A percentile compares a stretch with the other conserved stretches of the same genome.
These are phyloP conservation scores for Pocillopora verrucosa DNA, from an alignment of 64 coral and sea anemone species.

Conservation along the genomic window DNA sequence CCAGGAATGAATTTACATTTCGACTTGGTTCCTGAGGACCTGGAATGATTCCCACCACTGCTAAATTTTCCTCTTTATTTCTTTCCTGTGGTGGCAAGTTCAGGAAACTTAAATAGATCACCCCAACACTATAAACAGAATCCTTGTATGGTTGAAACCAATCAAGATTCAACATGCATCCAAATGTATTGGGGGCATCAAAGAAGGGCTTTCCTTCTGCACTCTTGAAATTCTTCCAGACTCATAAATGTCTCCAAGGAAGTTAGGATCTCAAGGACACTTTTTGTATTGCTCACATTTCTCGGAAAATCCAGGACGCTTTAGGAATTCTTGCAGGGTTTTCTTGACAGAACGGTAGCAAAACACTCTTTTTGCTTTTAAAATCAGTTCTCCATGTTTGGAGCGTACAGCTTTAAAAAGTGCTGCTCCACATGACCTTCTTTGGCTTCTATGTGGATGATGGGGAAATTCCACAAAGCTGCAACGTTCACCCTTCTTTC, in stretches of 20 bases:
- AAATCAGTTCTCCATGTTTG: not conserved
- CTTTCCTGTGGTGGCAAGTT: slow-evolving; percentile 26
- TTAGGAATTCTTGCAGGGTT: not conserved
- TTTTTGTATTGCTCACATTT: slow-evolving; percentile 23
- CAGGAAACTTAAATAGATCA: slow-evolving; percentile 17
- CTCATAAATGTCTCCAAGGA: slow-evolving; percentile 22
- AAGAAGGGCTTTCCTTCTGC: slow-evolving; percentile 10
- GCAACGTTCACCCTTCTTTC: slow-evolving; percentile 4
- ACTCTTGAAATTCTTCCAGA: slow-evolving; percentile 23
- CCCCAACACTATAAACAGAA: not conserved
- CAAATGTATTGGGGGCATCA: slow-evolving; percentile 3
- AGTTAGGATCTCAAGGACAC: not conserved
- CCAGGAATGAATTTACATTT: slow-evolving; percentile 10
- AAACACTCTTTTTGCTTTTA: slow-evolving; percentile 25
- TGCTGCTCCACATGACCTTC: slow-evolving; percentile 9
- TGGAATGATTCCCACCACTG: slow-evolving; percentile 14
- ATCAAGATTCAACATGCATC: slow-evolving; percentile 26
- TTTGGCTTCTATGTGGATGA: not conserved
- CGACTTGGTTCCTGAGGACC: slow-evolving; percentile 25
- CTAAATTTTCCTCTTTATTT: slow-evolving; percentile 26
- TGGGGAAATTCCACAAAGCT: slow-evolving; percentile 27
- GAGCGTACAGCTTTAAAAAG: slow-evolving; percentile 15
- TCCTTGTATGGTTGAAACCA: slow-evolving; percentile 31
- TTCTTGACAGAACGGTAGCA: slow-evolving; percentile 12
- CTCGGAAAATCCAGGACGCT: slow-evolving; percentile 8